These are phyloP conservation scores for Karalla daura DNA, from an alignment of 2,797 vertebrate genomes.

Conservation along the genomic window DNA sequence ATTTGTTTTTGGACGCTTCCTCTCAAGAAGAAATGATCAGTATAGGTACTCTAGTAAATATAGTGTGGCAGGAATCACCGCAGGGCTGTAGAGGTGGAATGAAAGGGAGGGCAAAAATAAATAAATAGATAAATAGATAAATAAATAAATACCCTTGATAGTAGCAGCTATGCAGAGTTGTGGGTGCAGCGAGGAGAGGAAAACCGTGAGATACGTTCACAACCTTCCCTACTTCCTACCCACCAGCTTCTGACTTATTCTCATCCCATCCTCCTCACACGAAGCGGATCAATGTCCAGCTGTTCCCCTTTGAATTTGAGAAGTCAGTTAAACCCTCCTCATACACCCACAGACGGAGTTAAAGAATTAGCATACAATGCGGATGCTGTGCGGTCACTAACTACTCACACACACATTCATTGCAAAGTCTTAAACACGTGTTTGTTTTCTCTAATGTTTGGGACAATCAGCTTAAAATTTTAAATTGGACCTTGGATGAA, in stretches of 20 bases:
- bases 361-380: background rate
- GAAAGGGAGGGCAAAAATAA: too few species aligned
- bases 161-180: constrained; percentile 4
- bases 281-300: background rate
- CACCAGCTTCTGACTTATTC: background rate
- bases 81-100: background rate
- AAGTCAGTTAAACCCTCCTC: background rate
- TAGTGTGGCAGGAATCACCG: background rate
- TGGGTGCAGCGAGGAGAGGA: constrained; percentile 16
- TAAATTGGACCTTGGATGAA: too few species aligned
- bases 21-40: background rate
- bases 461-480: too few species aligned
- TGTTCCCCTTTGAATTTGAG: background rate
- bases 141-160: too few species aligned
- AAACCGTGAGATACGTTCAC: background rate
- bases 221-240: constrained; percentile 1
- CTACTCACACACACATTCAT: too few species aligned
- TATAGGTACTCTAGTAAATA: background rate
- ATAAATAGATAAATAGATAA: too few species aligned
- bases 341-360: background rate
- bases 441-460: too few species aligned
- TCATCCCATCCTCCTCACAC: background rate
- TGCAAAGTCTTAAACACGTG: too few species aligned
- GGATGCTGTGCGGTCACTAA: too few species aligned
- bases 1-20: constrained; percentile 9